Evolutionary conservation across 2,888 invertebrate genomes (phyloP).

Genomic region (Oligia latruncula): DNA sequence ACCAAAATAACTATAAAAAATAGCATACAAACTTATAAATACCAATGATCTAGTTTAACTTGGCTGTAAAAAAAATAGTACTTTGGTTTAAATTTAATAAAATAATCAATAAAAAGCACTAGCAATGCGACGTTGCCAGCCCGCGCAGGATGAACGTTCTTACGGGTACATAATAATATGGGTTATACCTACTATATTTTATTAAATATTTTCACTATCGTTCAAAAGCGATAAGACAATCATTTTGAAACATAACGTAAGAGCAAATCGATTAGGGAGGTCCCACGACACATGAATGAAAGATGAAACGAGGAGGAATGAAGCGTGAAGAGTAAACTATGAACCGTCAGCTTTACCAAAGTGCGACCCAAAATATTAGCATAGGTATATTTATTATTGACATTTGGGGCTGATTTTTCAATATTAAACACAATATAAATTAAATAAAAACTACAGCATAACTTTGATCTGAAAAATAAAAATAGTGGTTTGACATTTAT

Average conservation of each 20-base stretch:
- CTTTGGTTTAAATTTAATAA: background rate
- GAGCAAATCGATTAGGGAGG: conserved; percentile 31
- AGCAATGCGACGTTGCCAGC: background rate
- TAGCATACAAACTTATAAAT: background rate
- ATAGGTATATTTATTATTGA: background rate
- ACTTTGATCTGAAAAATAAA: no score
- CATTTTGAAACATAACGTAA: background rate
- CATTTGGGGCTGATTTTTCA: background rate
- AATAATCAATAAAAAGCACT: background rate
- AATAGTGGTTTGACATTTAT: no score
- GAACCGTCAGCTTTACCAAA: background rate
- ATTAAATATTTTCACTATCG: background rate
- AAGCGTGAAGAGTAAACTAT: conserved; percentile 14
- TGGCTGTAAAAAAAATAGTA: background rate
- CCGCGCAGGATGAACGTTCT: background rate
- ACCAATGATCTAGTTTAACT: background rate
- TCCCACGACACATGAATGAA: conserved; percentile 37
- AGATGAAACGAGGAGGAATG: conserved; percentile 29
- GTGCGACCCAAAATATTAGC: background rate
- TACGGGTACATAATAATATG: no score
- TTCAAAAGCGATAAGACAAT: conserved; percentile 18
- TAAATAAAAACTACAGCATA: no score
- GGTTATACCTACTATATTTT: background rate
- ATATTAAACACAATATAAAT: no score
- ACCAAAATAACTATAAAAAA: no score